Conservation (phyloP, 2,797 vertebrate genomes). For the Crypturellus tataupa region DNA sequence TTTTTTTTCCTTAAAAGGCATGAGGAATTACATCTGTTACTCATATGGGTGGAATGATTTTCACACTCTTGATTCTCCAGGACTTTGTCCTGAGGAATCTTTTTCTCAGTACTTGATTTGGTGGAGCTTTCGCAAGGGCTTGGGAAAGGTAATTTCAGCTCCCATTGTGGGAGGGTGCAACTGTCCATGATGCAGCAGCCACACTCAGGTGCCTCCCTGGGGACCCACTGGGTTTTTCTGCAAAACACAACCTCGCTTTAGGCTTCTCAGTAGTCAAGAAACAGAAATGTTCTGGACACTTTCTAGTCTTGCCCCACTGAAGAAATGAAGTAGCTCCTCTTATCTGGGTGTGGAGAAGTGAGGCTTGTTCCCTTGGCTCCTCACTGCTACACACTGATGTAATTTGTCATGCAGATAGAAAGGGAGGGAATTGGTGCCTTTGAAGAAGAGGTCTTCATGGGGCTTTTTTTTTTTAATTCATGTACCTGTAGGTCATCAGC, state of each 20-base stretch:
- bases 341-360: not conserved
- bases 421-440: not conserved
- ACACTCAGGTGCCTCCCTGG: not conserved
- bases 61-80: not conserved
- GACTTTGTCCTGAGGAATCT: not conserved
- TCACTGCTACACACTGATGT: not conserved
- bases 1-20: constrained; percentile 8
- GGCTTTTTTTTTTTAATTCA: not conserved
- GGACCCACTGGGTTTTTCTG: not conserved
- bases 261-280: not conserved
- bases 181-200: not conserved
- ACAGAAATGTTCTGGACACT: not conserved
- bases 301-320: not conserved
- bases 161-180: rapidly evolving
- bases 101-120: not conserved
- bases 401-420: not conserved
- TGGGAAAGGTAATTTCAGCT: not conserved
- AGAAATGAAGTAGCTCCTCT: not conserved
- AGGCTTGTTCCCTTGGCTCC: not conserved
- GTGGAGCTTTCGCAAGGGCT: not conserved
- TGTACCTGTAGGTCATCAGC: not conserved
- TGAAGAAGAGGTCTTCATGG: not conserved
- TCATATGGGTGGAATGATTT: constrained; percentile 32
- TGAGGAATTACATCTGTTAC: constrained; percentile 38
- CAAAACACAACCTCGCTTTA: not conserved